These are phyloP conservation scores for Exaiptasia diaphana DNA, from an alignment of 64 coral and sea anemone genomes.

Conservation along the genomic window DNA sequence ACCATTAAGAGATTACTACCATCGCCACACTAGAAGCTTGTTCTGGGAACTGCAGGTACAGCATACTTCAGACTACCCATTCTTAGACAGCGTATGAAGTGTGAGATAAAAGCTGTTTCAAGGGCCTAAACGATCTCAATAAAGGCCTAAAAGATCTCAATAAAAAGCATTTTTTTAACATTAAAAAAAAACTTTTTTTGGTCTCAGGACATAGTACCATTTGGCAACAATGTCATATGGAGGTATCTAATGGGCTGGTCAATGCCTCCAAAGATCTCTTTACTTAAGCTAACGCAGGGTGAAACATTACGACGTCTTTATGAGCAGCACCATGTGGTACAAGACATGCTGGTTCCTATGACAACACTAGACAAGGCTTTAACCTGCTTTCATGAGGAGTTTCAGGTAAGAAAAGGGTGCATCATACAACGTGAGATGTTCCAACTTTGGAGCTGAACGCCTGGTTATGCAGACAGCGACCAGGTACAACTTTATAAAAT, in stretches of 20 bases:
- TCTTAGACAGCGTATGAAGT: no score
- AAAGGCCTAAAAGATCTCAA: no score
- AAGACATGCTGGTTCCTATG: conserved; percentile 70
- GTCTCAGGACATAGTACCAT: conserved; percentile 57
- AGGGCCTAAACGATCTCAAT: no score
- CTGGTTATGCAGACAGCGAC: no score
- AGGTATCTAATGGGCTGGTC: conserved; percentile 55
- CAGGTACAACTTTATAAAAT: no score
- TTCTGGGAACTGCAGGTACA: conserved; percentile 63
- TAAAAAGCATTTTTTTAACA: no score
- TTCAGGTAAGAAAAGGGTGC: conserved; percentile 44
- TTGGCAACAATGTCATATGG: conserved; percentile 57
- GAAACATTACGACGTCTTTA: conserved; percentile 39
- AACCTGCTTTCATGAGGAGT: conserved; percentile 55
- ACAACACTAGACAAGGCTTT: conserved; percentile 28
- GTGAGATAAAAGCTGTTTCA: no score
- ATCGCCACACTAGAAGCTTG: conserved; percentile 60
- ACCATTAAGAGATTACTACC: conserved; percentile 59
- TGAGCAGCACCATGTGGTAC: conserved; percentile 60
- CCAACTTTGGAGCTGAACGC: no score
- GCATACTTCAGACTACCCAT: background rate
- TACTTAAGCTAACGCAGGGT: conserved; percentile 63
- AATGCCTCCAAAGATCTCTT: conserved; percentile 67
- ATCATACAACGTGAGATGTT: no score
- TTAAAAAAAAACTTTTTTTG: background rate